Evolutionary conservation across 2,113 vertebrate genomes (phyloP), one percentile per base, ranked within the genome.

Genomic region (Gobius niger): DNA sequence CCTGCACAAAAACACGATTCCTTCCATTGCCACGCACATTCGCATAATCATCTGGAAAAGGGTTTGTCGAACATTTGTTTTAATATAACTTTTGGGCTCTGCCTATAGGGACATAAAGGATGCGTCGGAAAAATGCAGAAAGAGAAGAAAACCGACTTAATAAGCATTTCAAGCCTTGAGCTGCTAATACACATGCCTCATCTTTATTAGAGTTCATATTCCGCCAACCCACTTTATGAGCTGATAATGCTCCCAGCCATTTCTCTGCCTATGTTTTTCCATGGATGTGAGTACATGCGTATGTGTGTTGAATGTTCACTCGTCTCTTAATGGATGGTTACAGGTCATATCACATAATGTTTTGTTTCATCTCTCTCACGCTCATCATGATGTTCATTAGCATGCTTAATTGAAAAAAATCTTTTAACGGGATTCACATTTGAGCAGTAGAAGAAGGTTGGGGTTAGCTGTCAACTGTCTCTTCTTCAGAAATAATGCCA

Each of bases 181-280:
- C 44, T 63, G 64, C 59, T 73, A 67, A 81, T 76, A 76, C 67
- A 82, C 68, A 85, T 81, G 65, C 65, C 56, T 78, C 47, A 16
- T 49, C 13, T 46, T 76, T 73, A 85, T 84, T 78, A 70, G 72
- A 80, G 77, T 82, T 74, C 81, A 40, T 76, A 63, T 76, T 80
- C 18, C 64, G 54, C 63, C 64, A 73, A 68, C 13, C 51, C 56
- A 47, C 11, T 65, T 11, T 72, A 68, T 50, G 16, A 73, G 18
- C 44, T 74, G 63, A 73, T 72, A 44, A 41, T 76, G 53, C 82
- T 75, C 72, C 46, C 50, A 60, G 47, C 59, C 81, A 47, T 77
- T 34, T 70, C 65, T 65, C 47, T 80, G 75, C 50, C 7, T 50
- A 52, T 9, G 7, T 0, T 42, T 16, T 2, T 34, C 24, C 3